Conservation (phyloP, 2,888 invertebrate genomes). For the Agrenia bidenticulata region DNA sequence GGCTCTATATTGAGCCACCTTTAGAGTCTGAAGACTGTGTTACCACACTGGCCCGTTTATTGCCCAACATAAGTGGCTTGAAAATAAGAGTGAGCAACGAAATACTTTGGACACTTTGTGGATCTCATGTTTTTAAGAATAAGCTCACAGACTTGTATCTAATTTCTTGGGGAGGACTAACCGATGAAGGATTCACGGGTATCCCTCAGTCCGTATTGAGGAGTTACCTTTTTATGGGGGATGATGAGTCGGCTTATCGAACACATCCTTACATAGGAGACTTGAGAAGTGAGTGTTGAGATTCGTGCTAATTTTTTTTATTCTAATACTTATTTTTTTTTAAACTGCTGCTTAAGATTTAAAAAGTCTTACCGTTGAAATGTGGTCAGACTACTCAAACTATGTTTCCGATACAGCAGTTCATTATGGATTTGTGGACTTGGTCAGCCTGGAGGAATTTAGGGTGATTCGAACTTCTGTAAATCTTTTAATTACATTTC, state of each 20-base stretch:
- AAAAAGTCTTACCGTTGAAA: constrained; percentile 21
- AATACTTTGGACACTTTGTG: constrained; percentile 20
- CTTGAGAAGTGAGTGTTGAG: constrained; percentile 12
- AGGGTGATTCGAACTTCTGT: no score
- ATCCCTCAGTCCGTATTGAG: constrained; percentile 12
- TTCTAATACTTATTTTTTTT: no score
- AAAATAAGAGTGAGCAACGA: constrained; percentile 21
- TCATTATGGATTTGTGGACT: constrained; percentile 17
- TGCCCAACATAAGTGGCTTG: constrained; percentile 22
- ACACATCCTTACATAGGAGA: constrained; percentile 25
- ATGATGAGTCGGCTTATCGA: constrained; percentile 6
- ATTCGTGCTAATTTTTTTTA: no score
- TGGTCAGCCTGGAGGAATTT: no score
- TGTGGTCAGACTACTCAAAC: constrained; percentile 33
- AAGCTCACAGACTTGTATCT: background rate
- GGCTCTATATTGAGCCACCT: constrained; percentile 29
- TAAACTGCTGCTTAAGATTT: no score
- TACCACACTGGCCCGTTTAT: constrained; percentile 8
- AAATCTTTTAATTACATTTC: no score
- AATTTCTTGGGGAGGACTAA: constrained; percentile 26
- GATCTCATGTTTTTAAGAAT: background rate
- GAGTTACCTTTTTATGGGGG: background rate
- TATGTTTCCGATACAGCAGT: constrained; percentile 24
- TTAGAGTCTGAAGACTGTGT: constrained; percentile 21
- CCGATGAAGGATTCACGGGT: constrained; percentile 31